Base-by-base conservation (phyloP, 2,797 vertebrate genomes). In the Acrocephalus scirpaceus region DNA sequence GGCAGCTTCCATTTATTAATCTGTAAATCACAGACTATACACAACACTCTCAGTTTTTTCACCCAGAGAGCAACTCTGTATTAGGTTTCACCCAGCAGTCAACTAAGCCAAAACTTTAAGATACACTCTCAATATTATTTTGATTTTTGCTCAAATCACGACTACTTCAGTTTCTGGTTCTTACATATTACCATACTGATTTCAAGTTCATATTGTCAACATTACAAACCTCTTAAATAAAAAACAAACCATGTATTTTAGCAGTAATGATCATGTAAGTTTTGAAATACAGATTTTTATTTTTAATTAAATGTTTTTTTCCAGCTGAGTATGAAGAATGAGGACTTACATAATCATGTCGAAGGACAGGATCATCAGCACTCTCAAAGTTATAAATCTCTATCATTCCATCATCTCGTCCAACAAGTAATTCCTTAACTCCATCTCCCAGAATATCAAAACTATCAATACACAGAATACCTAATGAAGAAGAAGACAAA, bases 381-480 rank as follows among this genome's bases (percentile, higher is more conserved):
- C 96, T 97, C 96, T 99, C 98, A 77, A 99, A 98, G 58, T 96
- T 97, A 73, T 99, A 99, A 21, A 99, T 97, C 94, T 99, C 99
- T 70, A 99, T 98, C 3, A 98, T 97, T 56, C 99, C 99, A 80
- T 99, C 99, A 90, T 99, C 99, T 77, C 99, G 97, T 29, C 99
- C 99, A 91, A 99, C 97, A 20, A 99, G 98, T 50, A 99, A 91
- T 88, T 99, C 99, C 93, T 98, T 99, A 91, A 99, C 99, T 26
- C 99, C 99, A 51, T 99, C 99, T 92, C 99, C 99, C 93, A 98
- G 67, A 78, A 99, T 99, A 91, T 99, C 99, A 94, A 98, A 99
- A 9, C 98, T 98, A 96, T 99, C 99, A 54, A 99, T 97, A 95
- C 99, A 99, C 71, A 99, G 97, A 91, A 99, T 96, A 91, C 99